Conservation (phyloP, 2,797 vertebrate species). For the Pogonophryne albipinna region DNA sequence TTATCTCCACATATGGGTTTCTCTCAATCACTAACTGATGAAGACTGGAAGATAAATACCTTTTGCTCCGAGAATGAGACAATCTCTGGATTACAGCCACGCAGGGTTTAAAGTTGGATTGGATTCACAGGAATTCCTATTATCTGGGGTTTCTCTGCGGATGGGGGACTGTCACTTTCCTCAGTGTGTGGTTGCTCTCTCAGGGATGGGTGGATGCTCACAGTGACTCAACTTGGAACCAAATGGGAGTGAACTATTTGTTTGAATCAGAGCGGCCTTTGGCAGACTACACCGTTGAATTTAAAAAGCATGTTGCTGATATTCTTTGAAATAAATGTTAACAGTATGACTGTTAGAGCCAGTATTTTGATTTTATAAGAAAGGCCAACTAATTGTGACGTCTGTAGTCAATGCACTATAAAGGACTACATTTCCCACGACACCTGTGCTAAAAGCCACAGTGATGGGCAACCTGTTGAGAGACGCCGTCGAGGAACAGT, state of each 20-base stretch:
- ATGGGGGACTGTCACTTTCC: conserved; percentile 39
- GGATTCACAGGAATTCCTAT: conserved; percentile 48
- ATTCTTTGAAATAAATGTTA: conserved; percentile 2
- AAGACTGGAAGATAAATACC: conserved; percentile 14
- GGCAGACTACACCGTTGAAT: conserved; percentile 11
- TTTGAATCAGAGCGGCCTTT: conserved; percentile 36
- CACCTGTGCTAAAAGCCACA: no score
- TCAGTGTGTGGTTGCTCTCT: conserved; percentile 52
- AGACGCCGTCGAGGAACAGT: no score
- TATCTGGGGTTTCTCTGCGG: conserved; percentile 50
- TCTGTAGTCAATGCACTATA: no score
- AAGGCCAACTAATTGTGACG: no score
- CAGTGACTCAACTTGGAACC: conserved; percentile 61
- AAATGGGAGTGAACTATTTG: conserved; percentile 18
- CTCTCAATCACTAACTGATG: conserved; percentile 25
- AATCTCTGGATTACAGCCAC: conserved; percentile 29
- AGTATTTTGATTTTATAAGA: no score
- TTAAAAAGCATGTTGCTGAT: conserved; percentile 32
- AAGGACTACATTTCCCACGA: no score
- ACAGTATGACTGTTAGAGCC: no score
- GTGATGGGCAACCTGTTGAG: no score
- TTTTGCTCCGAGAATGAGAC: conserved; percentile 36
- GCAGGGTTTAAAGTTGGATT: conserved; percentile 36
- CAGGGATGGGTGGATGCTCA: conserved; percentile 56
- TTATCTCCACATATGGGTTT: conserved; percentile 37